Evolutionary conservation across 2,888 invertebrate genomes (phyloP), one percentile per base, ranked within the genome.

Genomic region (Xestia xanthographa): DNA sequence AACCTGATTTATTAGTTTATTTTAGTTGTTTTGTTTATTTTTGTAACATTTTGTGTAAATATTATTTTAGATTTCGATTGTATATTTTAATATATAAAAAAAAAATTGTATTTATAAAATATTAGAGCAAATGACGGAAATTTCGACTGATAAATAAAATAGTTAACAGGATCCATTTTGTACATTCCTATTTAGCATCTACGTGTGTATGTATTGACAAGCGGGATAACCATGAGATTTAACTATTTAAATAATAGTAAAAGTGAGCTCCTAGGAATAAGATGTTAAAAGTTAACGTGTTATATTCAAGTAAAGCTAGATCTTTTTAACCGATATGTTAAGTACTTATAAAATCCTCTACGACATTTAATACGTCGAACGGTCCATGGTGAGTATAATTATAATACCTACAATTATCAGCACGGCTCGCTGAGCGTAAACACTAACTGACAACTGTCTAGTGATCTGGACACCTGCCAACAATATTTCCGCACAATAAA

Each of bases 371-470:
- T 82, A 81, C 79, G 81, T 77, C 80, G 79, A 73, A 67, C 74
- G 77, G 75, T 79, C 83, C 84, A 82, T 79, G 86, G 89, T 84
- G 87, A 88, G 87, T 88, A 87, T 90, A 89, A 89, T 89, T 89
- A 88, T 90, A 89, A 89, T 84, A 90, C 87, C 89, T n/a, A n/a
- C n/a, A n/a, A n/a, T n/a, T 88, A 90, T 89, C 89, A 88, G 83
- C 88, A 86, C 86, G 83, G 84, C 83, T 87, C 86, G 85, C 86
- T 80, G 80, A 84, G 85, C 86, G 85, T 86, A 84, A 86, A 85
- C 75, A 83, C 80, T 83, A 83, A 86, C 86, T 84, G 87, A 89
- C 90, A 90, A 90, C 88, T 90, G 90, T 88, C 87, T 82, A 83
- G 82, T 75, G 77, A 79, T 76, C 85, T 91, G 92, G 92, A 88